phyloP scores from a whole-genome alignment of 2,113 vertebrate species.

The Felis catus region DNA sequence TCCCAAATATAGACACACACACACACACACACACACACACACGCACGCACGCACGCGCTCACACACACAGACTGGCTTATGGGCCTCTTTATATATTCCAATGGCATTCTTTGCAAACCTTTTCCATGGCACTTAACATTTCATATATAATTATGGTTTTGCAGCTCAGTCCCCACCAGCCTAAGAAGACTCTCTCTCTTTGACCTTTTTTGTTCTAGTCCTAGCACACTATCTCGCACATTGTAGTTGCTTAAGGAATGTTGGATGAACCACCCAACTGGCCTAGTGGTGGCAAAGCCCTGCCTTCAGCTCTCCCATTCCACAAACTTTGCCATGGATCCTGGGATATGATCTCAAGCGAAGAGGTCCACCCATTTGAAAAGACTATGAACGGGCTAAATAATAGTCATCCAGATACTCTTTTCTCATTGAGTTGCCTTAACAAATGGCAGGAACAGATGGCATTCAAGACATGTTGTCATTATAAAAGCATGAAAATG shows the following conservation, averaged over 20 bases:
- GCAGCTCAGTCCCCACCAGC: not conserved
- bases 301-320: not conserved
- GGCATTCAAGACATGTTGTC: slow-evolving; percentile 32
- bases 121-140: not conserved
- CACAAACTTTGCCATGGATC: not conserved
- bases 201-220: not conserved
- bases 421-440: slow-evolving; percentile 61
- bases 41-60: rapidly evolving
- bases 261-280: not conserved
- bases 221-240: not conserved
- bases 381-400: slow-evolving; percentile 25
- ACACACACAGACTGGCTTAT: not conserved
- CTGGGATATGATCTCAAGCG: not conserved
- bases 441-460: slow-evolving; percentile 63
- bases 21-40: not conserved
- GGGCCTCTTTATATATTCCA: not conserved
- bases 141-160: not conserved
- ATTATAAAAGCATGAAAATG: slow-evolving; percentile 49
- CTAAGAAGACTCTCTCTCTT: not conserved
- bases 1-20: not conserved
- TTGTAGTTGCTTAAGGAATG: not conserved
- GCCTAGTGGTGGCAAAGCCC: not conserved
- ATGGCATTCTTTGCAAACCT: not conserved
- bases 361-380: slow-evolving; percentile 29
- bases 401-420: slow-evolving; percentile 16